Percentiles rank a stretch among this genome's conserved stretches.
These are phyloP conservation scores for Circaetus cinerascens DNA, from an alignment of 2,113 vertebrate genomes.

Conservation along the genomic window DNA sequence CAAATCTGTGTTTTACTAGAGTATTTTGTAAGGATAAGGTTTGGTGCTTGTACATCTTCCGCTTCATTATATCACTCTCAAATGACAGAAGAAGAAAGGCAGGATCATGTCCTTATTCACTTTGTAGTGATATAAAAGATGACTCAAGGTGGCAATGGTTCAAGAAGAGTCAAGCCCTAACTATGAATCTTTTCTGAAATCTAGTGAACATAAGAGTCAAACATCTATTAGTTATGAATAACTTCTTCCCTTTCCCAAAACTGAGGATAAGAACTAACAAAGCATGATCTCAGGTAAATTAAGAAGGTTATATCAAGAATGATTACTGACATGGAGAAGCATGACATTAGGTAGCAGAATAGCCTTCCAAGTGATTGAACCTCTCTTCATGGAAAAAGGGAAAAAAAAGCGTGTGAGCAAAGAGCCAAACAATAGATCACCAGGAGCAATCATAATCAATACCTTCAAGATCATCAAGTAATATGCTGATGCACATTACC, in stretches of 20 bases:
- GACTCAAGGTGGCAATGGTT: not conserved
- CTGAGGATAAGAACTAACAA: not conserved
- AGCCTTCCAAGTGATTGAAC: not conserved
- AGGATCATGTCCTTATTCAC: not conserved
- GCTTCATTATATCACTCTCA: not conserved
- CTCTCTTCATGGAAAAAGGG: not conserved
- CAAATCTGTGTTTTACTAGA: not conserved
- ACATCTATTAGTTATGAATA: not conserved
- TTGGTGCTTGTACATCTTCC: not conserved
- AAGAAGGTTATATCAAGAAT: not conserved
- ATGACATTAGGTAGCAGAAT: not conserved
- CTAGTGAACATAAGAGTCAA: not conserved
- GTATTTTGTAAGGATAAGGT: not conserved
- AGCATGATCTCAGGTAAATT: not conserved
- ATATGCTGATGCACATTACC: not conserved
- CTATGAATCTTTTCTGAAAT: not conserved
- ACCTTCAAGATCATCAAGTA: not conserved
- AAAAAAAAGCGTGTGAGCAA: not conserved
- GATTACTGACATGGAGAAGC: not conserved
- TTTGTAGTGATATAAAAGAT: not conserved
- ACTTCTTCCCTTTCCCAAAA: not conserved
- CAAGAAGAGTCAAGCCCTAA: not conserved
- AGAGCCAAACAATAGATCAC: not conserved
- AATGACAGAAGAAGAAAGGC: not conserved
- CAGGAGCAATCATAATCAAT: not conserved